A percentile compares a stretch with the other conserved stretches of the same genome.
Evolutionary conservation across 2,888 invertebrate genomes (phyloP).

Genomic region (Helobdella robusta): DNA sequence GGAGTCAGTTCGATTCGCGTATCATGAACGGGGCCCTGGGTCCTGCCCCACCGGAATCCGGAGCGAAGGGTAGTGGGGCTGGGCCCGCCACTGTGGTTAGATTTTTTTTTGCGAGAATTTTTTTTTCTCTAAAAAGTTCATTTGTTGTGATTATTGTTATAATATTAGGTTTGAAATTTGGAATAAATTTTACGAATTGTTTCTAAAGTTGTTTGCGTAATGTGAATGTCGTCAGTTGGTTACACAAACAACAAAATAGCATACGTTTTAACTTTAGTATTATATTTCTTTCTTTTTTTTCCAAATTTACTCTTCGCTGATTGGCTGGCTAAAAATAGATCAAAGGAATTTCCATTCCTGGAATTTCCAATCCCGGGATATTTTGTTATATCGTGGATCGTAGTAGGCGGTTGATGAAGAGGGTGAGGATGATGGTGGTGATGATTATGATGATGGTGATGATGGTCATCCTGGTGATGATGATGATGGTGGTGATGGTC

Average conservation of each 20-base stretch:
- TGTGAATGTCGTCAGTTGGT: neutral
- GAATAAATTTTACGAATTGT: neutral
- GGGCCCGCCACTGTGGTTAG: constrained; percentile 11
- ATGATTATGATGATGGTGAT: constrained; percentile 22
- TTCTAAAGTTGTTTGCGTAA: neutral
- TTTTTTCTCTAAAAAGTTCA: neutral
- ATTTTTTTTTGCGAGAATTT: neutral
- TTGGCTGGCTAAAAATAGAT: constrained; percentile 55
- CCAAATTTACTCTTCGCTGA: too few relatives aligned
- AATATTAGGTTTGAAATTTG: neutral
- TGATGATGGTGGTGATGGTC: constrained; percentile 26
- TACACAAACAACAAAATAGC: neutral
- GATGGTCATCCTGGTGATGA: constrained; percentile 17
- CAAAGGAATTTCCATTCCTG: constrained; percentile 90
- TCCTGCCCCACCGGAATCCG: neutral
- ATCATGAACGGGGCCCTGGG: constrained; percentile 31
- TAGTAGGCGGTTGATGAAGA: constrained; percentile 58
- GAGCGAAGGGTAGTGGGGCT: neutral
- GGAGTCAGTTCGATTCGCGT: constrained; percentile 58
- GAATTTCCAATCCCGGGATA: constrained; percentile 86
- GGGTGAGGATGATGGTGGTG: constrained; percentile 14
- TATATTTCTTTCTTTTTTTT: too few relatives aligned
- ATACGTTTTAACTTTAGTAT: too few relatives aligned
- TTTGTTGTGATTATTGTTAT: neutral
- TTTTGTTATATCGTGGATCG: constrained; percentile 91